Evolutionary conservation across 2,113 vertebrate species (phyloP), one percentile per base, ranked within the genome.

Genomic region (Arothron firmamentum): DNA sequence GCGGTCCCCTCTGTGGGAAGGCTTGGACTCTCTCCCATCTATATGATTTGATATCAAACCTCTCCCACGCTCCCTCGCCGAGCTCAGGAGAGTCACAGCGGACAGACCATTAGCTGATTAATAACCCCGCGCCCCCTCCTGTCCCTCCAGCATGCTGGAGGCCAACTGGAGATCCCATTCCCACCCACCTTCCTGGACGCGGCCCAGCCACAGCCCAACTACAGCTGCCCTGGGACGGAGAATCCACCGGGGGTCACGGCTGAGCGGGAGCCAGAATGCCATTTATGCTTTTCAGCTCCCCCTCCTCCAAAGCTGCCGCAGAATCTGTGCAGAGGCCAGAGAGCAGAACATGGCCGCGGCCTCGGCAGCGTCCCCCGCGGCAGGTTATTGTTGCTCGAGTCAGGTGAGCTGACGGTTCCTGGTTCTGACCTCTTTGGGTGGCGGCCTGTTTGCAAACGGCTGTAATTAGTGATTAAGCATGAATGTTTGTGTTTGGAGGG

Each of bases 181-280:
- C 85, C 87, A 69, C 88, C 88, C 84, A 84, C 82, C 79, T 85
- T 85, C 77, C 78, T 89, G 87, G 79, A 88, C 50, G 48, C 17
- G 60, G 38, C 77, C 81, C 84, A 83, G 66, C 67, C 78, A 52
- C 19, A 74, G 77, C 65, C 51, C 49, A 41, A 55, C 79, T 72
- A 60, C 87, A 89, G 83, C 85, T 78, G 83, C 81, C 81, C 52
- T 75, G 54, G 78, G 79, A 84, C 88, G 89, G 84, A 81, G 87
- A 90, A 89, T 83, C 85, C 79, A 90, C 88, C 60, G 74, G 45
- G 11, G 62, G 56, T 77, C 59, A 21, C 48, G 58, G 65, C 74
- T 38, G 58, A 72, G 65, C 67, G 66, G 75, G 70, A 81, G 62
- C 62, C 71, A 60, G 47, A 64, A 76, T 87, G 56, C 74, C 80